These are phyloP conservation scores for Nannoperca australis DNA, from an alignment of 2,797 vertebrate genomes.

Conservation along the genomic window DNA sequence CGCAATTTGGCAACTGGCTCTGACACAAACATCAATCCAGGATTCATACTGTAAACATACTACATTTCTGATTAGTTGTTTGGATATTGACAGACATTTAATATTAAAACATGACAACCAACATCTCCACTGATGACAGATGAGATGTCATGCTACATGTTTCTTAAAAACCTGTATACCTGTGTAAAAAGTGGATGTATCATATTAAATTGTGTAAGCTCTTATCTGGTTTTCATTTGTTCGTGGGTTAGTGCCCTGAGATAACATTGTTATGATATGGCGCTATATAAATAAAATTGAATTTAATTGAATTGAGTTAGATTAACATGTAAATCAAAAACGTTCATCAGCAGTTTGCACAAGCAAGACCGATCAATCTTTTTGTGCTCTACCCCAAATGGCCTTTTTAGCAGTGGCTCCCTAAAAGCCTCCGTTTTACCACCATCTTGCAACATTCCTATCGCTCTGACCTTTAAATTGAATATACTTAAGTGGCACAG, in stretches of 20 bases:
- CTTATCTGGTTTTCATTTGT: background rate
- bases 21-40: conserved; percentile 2
- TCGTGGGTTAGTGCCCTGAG: too few relatives aligned
- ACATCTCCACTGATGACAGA: background rate
- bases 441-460: conserved; percentile 22
- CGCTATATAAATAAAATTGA: too few relatives aligned
- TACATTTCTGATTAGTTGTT: background rate
- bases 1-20: background rate
- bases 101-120: background rate
- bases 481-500: conserved; percentile 25
- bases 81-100: background rate
- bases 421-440: conserved; percentile 41
- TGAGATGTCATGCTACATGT: background rate
- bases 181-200: background rate
- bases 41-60: conserved; percentile 1
- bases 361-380: conserved; percentile 16
- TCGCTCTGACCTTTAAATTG: conserved; percentile 53
- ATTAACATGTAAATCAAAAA: conserved; percentile 21
- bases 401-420: conserved; percentile 32
- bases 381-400: background rate
- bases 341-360: background rate
- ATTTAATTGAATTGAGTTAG: too few relatives aligned
- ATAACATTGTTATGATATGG: too few relatives aligned
- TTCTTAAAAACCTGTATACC: background rate
- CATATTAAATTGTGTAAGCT: background rate